A percentile compares a stretch with the other conserved stretches of the same genome.
These are phyloP conservation scores for Orientallactaga sibirica DNA, from an alignment of 2,797 vertebrate genomes.

Conservation along the genomic window DNA sequence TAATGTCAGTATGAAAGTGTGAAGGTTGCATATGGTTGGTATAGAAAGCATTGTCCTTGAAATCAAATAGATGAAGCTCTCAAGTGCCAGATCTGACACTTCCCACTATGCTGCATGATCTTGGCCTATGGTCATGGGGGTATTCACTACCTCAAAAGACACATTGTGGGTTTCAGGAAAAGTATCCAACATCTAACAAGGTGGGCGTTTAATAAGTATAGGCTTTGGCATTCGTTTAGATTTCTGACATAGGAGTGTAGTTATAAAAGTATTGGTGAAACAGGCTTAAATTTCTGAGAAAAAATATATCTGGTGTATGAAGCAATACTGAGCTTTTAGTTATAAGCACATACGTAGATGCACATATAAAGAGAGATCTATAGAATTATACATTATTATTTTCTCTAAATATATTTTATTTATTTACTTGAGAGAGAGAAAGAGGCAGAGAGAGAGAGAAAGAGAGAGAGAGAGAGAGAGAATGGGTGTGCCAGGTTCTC, in stretches of 20 bases:
- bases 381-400: too few relatives aligned
- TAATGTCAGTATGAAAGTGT: not conserved
- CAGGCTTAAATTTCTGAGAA: not conserved
- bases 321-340: not conserved
- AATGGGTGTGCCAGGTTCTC: too few relatives aligned
- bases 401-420: too few relatives aligned
- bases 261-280: conserved; percentile 6
- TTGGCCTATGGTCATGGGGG: not conserved
- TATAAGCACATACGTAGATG: too few relatives aligned
- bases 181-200: accelerated
- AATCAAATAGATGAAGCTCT: not conserved
- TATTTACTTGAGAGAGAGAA: too few relatives aligned
- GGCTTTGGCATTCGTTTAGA: not conserved
- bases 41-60: not conserved
- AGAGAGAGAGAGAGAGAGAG: too few relatives aligned
- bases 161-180: not conserved
- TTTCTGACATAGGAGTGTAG: not conserved
- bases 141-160: not conserved
- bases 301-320: not conserved
- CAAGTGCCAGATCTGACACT: not conserved
- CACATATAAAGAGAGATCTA: not conserved
- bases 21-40: not conserved
- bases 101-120: too few relatives aligned
- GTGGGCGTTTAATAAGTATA: not conserved
- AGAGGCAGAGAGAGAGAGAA: too few relatives aligned